A percentile compares a stretch with the other conserved stretches of the same genome.
Conservation (phyloP, 2,797 vertebrate species). For the Benthosema pterotum region DNA sequence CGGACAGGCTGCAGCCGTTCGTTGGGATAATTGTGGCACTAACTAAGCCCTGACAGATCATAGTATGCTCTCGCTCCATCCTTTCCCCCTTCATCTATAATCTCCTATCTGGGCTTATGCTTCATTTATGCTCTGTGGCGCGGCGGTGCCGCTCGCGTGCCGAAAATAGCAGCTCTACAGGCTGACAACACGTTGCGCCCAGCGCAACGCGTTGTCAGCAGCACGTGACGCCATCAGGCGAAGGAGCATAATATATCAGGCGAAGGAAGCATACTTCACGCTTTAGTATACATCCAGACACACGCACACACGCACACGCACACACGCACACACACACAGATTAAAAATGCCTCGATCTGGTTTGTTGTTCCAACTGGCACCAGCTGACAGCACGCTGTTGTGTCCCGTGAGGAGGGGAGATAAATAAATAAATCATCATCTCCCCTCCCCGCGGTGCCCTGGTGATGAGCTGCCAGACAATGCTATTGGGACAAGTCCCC, state of each 20-base stretch:
- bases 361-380: slow-evolving; percentile 25
- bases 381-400: slow-evolving; percentile 51
- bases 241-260: too few relatives aligned
- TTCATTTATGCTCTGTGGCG: too few relatives aligned
- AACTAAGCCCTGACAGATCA: slow-evolving; percentile 85
- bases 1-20: slow-evolving; percentile 51
- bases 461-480: slow-evolving; percentile 52
- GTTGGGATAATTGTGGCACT: slow-evolving; percentile 83
- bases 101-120: slow-evolving; percentile 65
- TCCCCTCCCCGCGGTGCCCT: slow-evolving; percentile 47
- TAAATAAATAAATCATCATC: slow-evolving; percentile 53
- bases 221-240: too few relatives aligned
- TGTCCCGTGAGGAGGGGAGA: slow-evolving; percentile 49
- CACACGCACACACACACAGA: slow-evolving; percentile 22
- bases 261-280: too few relatives aligned
- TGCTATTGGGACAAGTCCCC: slow-evolving; percentile 29
- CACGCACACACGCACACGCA: not conserved
- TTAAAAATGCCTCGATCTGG: slow-evolving; percentile 46
- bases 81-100: slow-evolving; percentile 80
- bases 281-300: slow-evolving; percentile 58
- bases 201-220: too few relatives aligned
- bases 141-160: too few relatives aligned
- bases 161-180: too few relatives aligned
- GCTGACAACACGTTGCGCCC: too few relatives aligned
- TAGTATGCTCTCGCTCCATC: slow-evolving; percentile 68